Percentiles rank a stretch among this genome's conserved stretches.
Conservation (phyloP, 2,888 invertebrate genomes). For the Sicus ferrugineus region DNA sequence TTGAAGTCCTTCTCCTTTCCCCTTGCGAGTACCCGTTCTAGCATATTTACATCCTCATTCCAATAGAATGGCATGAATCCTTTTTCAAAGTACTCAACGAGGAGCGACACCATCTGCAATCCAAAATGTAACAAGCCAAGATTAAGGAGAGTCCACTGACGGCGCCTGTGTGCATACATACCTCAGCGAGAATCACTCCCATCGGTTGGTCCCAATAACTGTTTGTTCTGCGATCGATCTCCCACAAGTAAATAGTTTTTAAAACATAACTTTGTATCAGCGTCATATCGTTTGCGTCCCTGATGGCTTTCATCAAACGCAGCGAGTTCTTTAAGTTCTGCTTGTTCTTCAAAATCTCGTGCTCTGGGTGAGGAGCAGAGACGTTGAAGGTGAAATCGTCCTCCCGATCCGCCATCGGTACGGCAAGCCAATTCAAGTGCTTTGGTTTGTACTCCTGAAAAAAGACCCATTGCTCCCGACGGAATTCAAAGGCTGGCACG, state of each 20-base stretch:
- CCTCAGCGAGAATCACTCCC: constrained; percentile 37
- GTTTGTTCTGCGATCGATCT: constrained; percentile 2
- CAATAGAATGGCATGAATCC: not conserved
- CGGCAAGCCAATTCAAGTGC: constrained; percentile 47
- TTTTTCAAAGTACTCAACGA: not conserved
- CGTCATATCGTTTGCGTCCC: constrained; percentile 41
- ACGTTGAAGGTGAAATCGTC: constrained; percentile 41
- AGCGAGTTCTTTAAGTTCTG: constrained; percentile 48
- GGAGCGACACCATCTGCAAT: not conserved
- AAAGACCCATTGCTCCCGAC: constrained; percentile 36
- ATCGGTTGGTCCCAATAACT: constrained; percentile 40
- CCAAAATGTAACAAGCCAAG: not conserved
- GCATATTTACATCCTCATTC: not conserved
- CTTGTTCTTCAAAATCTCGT: constrained; percentile 40
- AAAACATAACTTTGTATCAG: constrained; percentile 48
- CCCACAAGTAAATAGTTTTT: constrained; percentile 47
- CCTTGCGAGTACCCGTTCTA: not conserved
- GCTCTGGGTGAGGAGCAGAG: constrained; percentile 47
- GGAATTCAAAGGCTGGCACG: constrained; percentile 50
- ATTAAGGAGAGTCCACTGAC: no score
- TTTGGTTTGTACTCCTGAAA: not conserved
- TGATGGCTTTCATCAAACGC: constrained; percentile 49
- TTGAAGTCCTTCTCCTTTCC: no score
- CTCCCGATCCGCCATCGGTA: constrained; percentile 39
- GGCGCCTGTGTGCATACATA: no score